A percentile compares a stretch with the other conserved stretches of the same genome.
Conservation (phyloP, 2,113 vertebrate genomes). For the Myanophis thanlyinensis region DNA sequence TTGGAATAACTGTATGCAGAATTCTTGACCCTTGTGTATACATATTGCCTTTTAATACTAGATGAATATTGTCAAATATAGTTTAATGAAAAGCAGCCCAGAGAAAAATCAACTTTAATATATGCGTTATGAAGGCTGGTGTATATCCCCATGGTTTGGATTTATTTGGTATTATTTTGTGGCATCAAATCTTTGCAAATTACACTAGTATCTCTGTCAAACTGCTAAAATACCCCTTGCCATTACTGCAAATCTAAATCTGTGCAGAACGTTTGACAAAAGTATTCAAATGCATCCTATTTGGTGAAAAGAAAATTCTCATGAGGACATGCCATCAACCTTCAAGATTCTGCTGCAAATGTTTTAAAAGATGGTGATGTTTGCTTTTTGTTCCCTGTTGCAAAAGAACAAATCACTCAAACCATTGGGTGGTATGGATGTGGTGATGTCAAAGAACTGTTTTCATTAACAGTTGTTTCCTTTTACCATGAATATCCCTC, state of each 20-base stretch:
- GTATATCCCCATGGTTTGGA: neutral
- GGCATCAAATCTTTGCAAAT: neutral
- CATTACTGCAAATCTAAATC: too few relatives aligned
- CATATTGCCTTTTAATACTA: slow-evolving; percentile 46
- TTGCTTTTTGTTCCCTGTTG: neutral
- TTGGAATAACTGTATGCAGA: neutral
- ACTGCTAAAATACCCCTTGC: neutral
- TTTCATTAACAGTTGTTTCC: slow-evolving; percentile 25
- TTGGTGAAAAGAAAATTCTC: slow-evolving; percentile 10
- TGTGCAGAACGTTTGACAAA: neutral
- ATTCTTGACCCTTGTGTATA: slow-evolving; percentile 47
- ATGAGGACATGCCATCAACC: neutral
- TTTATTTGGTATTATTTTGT: neutral
- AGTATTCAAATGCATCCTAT: neutral
- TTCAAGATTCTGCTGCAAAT: slow-evolving; percentile 42
- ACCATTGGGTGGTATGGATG: neutral
- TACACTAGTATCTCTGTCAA: neutral
- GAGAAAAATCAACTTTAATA: slow-evolving; percentile 49
- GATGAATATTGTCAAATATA: slow-evolving; percentile 24
- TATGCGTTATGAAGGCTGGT: neutral
- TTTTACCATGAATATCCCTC: slow-evolving; percentile 12
- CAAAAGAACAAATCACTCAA: slow-evolving; percentile 36
- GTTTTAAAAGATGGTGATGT: slow-evolving; percentile 10
- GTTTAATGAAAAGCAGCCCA: slow-evolving; percentile 39
- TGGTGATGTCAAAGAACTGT: neutral